Evolutionary conservation across 2,113 vertebrate genomes (phyloP), one percentile per base, ranked within the genome.

Genomic region (Platichthys flesus): DNA sequence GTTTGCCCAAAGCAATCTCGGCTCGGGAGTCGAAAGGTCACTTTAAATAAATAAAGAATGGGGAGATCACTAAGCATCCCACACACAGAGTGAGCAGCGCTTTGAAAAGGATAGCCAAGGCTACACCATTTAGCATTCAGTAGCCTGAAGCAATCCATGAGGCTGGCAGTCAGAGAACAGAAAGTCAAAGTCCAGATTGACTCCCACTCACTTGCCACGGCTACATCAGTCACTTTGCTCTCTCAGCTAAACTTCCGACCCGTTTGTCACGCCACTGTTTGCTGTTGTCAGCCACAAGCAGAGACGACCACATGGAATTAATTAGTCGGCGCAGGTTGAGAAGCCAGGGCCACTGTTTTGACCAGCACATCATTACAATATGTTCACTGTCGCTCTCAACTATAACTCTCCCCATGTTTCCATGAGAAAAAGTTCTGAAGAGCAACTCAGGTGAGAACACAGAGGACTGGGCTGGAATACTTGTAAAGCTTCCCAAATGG

Each of bases 41-140:
- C 79, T 82, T 91, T 81, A 93, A 94, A 93, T 94, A 93, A 92
- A 94, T 93, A 94, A 92, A 91, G 83, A 93, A 92, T 67, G 57
- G 69, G 81, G 71, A 85, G 89, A 91, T 93, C 90, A 88, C 89
- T 86, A 55, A 60, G 77, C 92, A 91, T 90, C 92, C 91, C 90
- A 92, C 91, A 91, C 89, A 89, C 24, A 28, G 76, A 85, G 63
- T 24, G 75, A 86, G 87, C 77, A 68, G 77, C 84, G 61, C 87
- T 92, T 89, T 93, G 79, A 90, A 88, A 68, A 68, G 55, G 78
- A 87, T 82, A 84, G 87, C 73, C 89, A 84, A 91, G 89, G 83
- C 88, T 86, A 69, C 87, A 81, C 63, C 79, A 79, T 88, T 89
- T 90, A 92, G 90, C 86, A 88, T 90, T 85, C 74, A 79, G 88